Percentiles rank a stretch among this genome's conserved stretches.
Evolutionary conservation across 2,113 vertebrate genomes (phyloP).

Genomic region (Okapia johnstoni): DNA sequence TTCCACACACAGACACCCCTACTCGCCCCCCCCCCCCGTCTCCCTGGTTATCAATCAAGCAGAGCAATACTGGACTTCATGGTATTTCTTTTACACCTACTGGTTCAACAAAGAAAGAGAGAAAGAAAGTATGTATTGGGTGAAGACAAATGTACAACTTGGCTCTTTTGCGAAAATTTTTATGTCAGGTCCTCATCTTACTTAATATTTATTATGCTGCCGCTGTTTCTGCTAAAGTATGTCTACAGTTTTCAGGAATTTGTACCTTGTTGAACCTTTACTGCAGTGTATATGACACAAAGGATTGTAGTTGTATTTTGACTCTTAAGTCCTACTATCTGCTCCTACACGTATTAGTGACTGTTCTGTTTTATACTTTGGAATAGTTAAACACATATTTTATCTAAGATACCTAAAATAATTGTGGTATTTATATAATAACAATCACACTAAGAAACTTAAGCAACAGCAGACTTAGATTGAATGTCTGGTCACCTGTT

Average conservation of each 20-base stretch:
- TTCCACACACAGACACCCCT: neutral
- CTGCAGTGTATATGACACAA: neutral
- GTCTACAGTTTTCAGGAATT: neutral
- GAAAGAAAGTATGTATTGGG: neutral
- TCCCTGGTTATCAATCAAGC: neutral
- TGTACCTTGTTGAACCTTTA: neutral
- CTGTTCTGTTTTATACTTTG: neutral
- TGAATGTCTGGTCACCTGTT: neutral
- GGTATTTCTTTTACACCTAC: neutral
- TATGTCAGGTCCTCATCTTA: neutral
- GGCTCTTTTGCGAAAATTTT: neutral
- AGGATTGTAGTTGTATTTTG: neutral
- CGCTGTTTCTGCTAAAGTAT: neutral
- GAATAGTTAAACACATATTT: neutral
- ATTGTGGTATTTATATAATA: neutral
- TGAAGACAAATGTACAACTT: neutral
- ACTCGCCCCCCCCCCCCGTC: accelerated
- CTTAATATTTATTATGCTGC: neutral
- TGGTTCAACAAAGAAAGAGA: neutral
- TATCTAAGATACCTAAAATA: neutral
- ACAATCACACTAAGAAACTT: neutral
- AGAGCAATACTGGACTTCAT: neutral
- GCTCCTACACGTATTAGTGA: neutral
- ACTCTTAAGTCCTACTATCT: neutral
- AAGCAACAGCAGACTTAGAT: neutral